A percentile compares a stretch with the other conserved stretches of the same genome.
Conservation (phyloP, 2,888 invertebrate species). For the Tanytarsus gracilentus region DNA sequence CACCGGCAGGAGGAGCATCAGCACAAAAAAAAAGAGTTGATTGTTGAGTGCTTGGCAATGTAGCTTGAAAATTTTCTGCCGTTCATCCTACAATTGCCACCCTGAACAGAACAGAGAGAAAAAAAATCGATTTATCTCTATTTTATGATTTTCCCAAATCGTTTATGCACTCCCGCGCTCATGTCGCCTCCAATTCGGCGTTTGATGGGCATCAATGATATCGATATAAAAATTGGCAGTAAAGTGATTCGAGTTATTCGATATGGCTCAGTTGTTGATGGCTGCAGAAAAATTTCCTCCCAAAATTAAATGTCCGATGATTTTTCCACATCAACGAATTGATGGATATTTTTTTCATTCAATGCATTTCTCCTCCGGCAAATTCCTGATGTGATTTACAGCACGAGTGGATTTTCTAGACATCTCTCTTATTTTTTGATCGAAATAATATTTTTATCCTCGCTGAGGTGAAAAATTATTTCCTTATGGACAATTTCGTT, state of each 20-base stretch:
- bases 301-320: conserved; percentile 4
- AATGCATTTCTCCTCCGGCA: no score
- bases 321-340: conserved; percentile 1
- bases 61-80: no score
- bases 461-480: no score
- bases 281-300: not conserved
- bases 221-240: conserved; percentile 12
- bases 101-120: not conserved
- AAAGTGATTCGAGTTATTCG: conserved; percentile 9
- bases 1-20: no score
- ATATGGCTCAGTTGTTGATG: not conserved
- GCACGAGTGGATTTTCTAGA: no score
- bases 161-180: conserved; percentile 8
- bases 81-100: no score
- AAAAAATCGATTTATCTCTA: conserved; percentile 12
- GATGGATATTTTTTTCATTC: not conserved
- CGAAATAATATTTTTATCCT: no score
- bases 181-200: conserved; percentile 6
- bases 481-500: no score
- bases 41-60: no score
- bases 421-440: no score
- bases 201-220: conserved; percentile 13
- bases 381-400: no score
- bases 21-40: no score
- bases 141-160: conserved; percentile 1